Base-by-base conservation (phyloP, 2,888 invertebrate species). In the Vandiemenella viatica region DNA sequence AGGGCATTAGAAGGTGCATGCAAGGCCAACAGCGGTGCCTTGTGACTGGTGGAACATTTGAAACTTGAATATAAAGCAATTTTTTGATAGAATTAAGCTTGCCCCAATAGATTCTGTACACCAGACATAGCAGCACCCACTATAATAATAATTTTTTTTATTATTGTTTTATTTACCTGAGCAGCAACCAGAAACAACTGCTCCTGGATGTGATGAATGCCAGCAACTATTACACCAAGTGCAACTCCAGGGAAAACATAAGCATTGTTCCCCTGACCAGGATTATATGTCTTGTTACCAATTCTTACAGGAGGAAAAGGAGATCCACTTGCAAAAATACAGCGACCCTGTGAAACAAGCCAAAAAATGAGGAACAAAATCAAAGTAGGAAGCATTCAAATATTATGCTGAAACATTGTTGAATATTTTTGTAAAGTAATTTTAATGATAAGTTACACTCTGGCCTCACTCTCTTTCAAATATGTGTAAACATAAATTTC, bases 231-330 rank as follows among this genome's bases (percentile, higher is more conserved):
- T 7, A 92, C 87, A 7, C 95, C 98, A 17, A 99, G 76, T 8
- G 93, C 95, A 48, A 95, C 73, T 5, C 97, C 98, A 0, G 97
- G 97, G 73, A 92, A 95, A 61, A 96, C 93, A 67, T 96, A 96
- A 0, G 95, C 88, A 67, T 96, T 96, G 68, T 95, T 96, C 51
- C 97, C 97, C 66, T 99, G 98, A 0, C 98, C 97, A 0, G 97
- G 89, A 56, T 79, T 75, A 68, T 73, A 92, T 4, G 80, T 81
- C 65, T 84, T 83, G 17, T 87, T 91, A 48, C 81, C 75, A 59
- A 80, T 74, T 13, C 75, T 71, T 3, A 92, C 90, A 3, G 88
- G 81, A 15, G 84, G 83, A 71, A 98, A 98, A 0, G 97, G 97
- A 21, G 93, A 95, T 5, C 97, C 97, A 21, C 92, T 93, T 1